These are phyloP conservation scores for Cyprinodon tularosa DNA, from an alignment of 2,113 vertebrate species.

Conservation along the genomic window DNA sequence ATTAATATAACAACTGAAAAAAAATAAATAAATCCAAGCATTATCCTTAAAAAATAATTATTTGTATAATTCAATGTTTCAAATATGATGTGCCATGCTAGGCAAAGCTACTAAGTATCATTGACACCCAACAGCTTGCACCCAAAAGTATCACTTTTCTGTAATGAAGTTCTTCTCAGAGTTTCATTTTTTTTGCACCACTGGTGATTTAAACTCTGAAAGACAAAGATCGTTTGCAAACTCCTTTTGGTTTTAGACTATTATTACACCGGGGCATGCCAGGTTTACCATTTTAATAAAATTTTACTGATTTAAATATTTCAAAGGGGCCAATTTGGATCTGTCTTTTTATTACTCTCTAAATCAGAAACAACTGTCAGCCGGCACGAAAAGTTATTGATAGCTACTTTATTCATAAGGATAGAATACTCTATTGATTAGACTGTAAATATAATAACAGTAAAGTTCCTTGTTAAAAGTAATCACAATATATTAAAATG, in stretches of 20 bases:
- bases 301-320: background rate
- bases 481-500: no score
- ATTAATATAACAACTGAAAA: no score
- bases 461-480: no score
- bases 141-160: background rate
- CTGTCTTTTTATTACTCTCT: background rate
- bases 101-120: background rate
- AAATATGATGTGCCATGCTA: background rate
- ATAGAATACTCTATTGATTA: no score
- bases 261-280: background rate
- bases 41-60: background rate
- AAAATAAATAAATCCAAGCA: no score
- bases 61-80: background rate
- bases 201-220: background rate
- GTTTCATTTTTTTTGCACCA: background rate
- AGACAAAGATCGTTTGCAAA: background rate
- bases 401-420: no score
- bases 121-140: background rate
- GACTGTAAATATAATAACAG: no score
- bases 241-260: background rate
- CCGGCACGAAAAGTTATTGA: background rate
- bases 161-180: background rate
- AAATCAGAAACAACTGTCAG: background rate
- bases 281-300: no score
- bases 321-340: background rate